phyloP scores from a whole-genome alignment of 2,113 vertebrate genomes.

The Esox niger region DNA sequence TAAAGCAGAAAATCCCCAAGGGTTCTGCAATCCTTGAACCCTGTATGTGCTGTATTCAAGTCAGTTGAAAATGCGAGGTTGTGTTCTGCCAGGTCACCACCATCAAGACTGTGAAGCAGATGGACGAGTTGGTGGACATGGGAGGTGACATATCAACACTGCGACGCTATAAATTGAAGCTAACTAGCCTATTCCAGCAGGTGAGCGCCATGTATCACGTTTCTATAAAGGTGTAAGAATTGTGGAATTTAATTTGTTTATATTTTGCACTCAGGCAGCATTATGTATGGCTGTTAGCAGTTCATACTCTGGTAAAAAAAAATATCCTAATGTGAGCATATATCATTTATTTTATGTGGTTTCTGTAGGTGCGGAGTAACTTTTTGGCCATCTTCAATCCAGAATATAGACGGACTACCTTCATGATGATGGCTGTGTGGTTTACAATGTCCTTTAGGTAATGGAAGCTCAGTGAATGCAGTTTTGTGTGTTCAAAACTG shows the following conservation, averaged over 20 bases:
- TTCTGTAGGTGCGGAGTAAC: constrained; percentile 82
- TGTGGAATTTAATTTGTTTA: too few species aligned
- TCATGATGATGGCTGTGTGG: constrained; percentile 98
- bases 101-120: constrained; percentile 93
- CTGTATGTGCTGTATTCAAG: too few species aligned
- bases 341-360: background rate
- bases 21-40: too few species aligned
- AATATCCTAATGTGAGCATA: background rate
- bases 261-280: too few species aligned
- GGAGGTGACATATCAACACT: constrained; percentile 84
- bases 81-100: constrained; percentile 83
- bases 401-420: constrained; percentile 86
- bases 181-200: constrained; percentile 85
- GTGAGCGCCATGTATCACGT: constrained; percentile 58
- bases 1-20: too few species aligned
- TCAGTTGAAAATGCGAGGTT: background rate
- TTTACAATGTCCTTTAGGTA: constrained; percentile 98
- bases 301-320: background rate
- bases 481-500: background rate
- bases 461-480: constrained; percentile 1
- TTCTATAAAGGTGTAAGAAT: too few species aligned
- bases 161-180: constrained; percentile 89
- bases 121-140: constrained; percentile 91
- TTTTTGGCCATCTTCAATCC: constrained; percentile 87
- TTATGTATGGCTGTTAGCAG: too few species aligned